Percentiles rank a stretch among this genome's conserved stretches.
Conservation (phyloP, 2,113 vertebrate genomes). For the Poicephalus gulielmi region DNA sequence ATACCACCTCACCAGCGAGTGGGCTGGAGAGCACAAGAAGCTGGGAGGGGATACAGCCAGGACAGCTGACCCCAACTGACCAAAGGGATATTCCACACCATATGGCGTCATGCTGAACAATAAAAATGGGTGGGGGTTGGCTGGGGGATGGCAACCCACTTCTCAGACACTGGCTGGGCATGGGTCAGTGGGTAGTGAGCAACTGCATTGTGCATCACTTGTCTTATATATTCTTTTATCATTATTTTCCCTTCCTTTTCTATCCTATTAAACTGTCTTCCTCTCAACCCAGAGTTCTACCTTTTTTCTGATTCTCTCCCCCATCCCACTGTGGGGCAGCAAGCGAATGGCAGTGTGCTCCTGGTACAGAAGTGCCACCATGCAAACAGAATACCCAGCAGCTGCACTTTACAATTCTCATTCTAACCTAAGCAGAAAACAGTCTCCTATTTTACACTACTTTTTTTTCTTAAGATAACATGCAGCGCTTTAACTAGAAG, state of each 20-base stretch:
- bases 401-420: neutral
- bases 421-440: neutral
- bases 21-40: neutral
- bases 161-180: neutral
- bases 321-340: neutral
- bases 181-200: neutral
- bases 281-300: neutral
- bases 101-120: neutral
- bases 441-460: neutral
- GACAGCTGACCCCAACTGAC: neutral
- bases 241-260: neutral
- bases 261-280: neutral
- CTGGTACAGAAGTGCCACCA: neutral
- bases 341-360: neutral
- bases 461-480: neutral
- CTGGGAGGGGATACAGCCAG: neutral
- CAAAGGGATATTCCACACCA: neutral
- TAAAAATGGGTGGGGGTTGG: neutral
- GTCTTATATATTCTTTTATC: neutral
- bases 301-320: neutral
- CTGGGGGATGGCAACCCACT: too few species aligned
- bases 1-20: neutral
- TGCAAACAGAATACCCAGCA: neutral
- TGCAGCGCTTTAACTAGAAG: neutral
- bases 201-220: neutral